A percentile compares a stretch with the other conserved stretches of the same genome.
Conservation (phyloP, 2,797 vertebrate species). For the Eospalax fontanierii region DNA sequence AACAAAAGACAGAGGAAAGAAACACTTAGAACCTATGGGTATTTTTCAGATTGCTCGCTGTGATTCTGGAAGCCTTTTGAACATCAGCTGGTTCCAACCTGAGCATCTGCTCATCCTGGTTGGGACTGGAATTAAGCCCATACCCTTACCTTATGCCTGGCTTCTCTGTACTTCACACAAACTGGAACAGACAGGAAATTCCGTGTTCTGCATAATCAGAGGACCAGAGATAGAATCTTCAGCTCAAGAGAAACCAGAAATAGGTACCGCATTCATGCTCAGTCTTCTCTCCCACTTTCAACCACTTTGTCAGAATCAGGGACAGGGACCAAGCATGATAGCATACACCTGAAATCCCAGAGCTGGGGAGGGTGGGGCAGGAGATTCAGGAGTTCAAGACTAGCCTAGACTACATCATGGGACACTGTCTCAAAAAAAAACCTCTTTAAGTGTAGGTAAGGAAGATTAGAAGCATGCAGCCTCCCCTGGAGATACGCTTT, state of each 20-base stretch:
- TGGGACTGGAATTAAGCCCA: constrained; percentile 12
- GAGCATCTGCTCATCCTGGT: not conserved
- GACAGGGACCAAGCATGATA: not conserved
- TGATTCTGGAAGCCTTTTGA: constrained; percentile 4
- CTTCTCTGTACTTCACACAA: not conserved
- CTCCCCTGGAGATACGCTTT: not conserved
- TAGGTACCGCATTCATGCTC: not conserved
- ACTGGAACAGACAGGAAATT: not conserved
- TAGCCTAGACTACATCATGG: not conserved
- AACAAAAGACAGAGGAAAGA: not conserved
- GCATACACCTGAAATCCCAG: not conserved
- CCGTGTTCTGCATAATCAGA: not conserved
- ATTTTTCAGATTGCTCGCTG: not conserved
- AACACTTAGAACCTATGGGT: not conserved
- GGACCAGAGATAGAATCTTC: not conserved
- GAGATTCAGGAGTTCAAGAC: not conserved
- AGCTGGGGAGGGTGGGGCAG: too few species aligned
- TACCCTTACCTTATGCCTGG: not conserved
- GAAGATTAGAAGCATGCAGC: not conserved
- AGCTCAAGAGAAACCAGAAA: not conserved
- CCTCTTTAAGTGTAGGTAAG: not conserved
- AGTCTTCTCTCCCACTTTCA: not conserved
- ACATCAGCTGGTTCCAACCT: not conserved
- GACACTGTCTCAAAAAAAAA: not conserved
- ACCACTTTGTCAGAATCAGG: not conserved